Conservation (phyloP, 1,140 invertebrate species). For the Plodia interpunctella region DNA sequence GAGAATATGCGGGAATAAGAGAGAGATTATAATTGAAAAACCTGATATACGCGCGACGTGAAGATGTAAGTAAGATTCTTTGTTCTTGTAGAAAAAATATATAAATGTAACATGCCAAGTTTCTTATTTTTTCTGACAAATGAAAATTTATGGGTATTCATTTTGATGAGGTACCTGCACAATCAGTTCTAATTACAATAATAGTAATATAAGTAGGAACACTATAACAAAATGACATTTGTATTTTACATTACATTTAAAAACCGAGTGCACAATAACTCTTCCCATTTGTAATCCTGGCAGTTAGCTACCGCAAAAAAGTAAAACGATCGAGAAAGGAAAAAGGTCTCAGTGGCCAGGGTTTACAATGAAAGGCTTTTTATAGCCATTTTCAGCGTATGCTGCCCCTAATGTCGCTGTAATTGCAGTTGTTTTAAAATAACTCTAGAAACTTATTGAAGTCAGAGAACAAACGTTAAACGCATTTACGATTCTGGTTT, state of each 20-base stretch:
- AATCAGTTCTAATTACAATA: too few species aligned
- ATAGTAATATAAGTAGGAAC: too few species aligned
- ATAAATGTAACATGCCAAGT: too few species aligned
- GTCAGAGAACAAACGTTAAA: neutral
- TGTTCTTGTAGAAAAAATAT: too few species aligned
- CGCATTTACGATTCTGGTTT: neutral
- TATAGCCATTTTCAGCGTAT: neutral
- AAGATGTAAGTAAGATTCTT: too few species aligned
- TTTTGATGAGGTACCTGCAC: too few species aligned
- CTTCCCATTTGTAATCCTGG: slow-evolving; percentile 1
- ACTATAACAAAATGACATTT: too few species aligned
- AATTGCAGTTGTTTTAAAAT: slow-evolving; percentile 6
- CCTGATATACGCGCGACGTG: too few species aligned
- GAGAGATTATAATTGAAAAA: too few species aligned
- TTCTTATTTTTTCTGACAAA: too few species aligned
- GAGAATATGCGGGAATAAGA: too few species aligned
- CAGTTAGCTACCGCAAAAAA: neutral
- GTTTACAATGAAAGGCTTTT: slow-evolving; percentile 12
- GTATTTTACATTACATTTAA: neutral
- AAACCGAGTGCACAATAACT: neutral
- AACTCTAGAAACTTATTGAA: neutral
- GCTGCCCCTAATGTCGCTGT: neutral
- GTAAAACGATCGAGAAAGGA: neutral
- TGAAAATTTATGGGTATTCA: too few species aligned
- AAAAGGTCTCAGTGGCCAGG: neutral